These are phyloP conservation scores for Chirona hameri DNA, from an alignment of 2,888 invertebrate species.

Conservation along the genomic window DNA sequence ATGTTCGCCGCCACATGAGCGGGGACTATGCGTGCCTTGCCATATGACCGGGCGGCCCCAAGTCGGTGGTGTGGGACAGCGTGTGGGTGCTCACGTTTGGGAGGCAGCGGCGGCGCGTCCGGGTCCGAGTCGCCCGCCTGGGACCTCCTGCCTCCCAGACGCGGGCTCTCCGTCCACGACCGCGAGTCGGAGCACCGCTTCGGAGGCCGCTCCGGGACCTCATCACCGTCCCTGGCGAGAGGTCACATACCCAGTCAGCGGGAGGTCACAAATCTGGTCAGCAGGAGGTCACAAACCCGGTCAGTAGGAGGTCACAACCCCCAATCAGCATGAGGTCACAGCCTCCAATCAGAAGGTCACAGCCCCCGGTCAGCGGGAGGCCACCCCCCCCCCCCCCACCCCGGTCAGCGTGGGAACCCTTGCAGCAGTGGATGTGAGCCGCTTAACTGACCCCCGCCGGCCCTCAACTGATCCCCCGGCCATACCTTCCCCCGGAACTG, in stretches of 20 bases:
- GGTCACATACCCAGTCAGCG: no score
- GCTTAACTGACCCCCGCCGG: no score
- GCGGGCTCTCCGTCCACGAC: constrained; percentile 1
- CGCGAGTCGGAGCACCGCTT: not conserved
- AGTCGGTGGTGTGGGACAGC: not conserved
- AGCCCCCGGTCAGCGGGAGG: no score
- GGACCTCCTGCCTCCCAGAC: not conserved
- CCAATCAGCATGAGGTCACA: not conserved
- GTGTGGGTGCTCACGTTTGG: not conserved
- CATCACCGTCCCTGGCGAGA: not conserved
- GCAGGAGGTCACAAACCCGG: not conserved
- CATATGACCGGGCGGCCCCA: no score
- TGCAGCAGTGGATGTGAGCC: no score
- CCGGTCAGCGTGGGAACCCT: no score
- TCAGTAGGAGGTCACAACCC: not conserved
- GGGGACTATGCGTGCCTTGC: no score
- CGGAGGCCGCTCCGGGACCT: not conserved
- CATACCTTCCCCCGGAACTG: no score
- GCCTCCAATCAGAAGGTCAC: not conserved
- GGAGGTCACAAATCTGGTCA: not conserved
- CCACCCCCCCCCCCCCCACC: not conserved
- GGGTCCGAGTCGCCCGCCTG: not conserved
- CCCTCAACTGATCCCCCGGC: no score
- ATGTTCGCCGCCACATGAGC: no score
- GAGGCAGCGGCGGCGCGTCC: not conserved